Base-by-base conservation (phyloP, 1,140 invertebrate species). In the Chelonus insularis region DNA sequence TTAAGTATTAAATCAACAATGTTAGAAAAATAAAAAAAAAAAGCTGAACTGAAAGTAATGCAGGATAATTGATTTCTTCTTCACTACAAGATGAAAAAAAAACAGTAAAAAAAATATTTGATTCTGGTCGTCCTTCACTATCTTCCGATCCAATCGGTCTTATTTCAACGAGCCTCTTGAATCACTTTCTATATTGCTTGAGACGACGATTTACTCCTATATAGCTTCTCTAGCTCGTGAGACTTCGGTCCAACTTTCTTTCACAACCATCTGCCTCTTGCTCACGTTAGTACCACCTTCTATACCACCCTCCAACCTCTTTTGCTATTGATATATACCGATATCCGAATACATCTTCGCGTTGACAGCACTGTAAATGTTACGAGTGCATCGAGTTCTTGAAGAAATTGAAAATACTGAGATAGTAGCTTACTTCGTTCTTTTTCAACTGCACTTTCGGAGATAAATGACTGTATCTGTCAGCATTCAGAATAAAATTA, bases 251-350 rank as follows among this genome's bases (percentile, higher is more conserved):
- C 25, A 20, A 12, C 20, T 59, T 37, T 71, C 68, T 68, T 65
- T 62, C 57, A 41, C 62, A 16, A 32, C n/a, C 20, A 63, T 67
- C 66, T 70, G 67, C 32, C 43, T 65, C 51, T 58, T 67, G 66
- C 56, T 66, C 67, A 63, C 64, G 63, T 65, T 63, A 57, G 60
- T 12, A 29, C 36, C 57, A 60, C 61, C 45, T 51, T 36, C 56
- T 57, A 20, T 14, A 21, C 11, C 1, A 41, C 23, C 20, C 45
- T 39, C 21, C 29, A 62, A 23, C 6, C 14, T 60, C 54, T 25
- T n/a, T n/a, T n/a, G n/a, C n/a, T n/a, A n/a, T n/a, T n/a, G n/a
- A n/a, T n/a, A n/a, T n/a, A n/a, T n/a, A n/a, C n/a, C n/a, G n/a
- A 36, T 21, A 56, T 56, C 52, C 37, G 9, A 11, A 21, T 39